Evolutionary conservation across 92 coral and sea anemone genomes (phyloP).

Genomic region (Siderastrea radians): DNA sequence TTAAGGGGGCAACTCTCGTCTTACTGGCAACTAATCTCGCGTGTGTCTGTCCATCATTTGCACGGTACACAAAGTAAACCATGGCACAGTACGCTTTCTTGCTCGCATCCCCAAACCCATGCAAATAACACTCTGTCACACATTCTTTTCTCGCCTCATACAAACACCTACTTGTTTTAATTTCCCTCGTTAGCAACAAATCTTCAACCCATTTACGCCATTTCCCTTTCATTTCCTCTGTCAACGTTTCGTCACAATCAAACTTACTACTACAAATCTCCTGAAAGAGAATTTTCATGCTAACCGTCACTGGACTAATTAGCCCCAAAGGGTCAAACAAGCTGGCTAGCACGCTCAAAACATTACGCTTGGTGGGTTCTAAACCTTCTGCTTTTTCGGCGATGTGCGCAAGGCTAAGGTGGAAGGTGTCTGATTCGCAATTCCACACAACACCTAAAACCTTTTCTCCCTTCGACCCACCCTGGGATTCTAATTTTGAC

Average conservation of each 20-base stretch:
- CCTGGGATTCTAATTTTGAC: background rate
- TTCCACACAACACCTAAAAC: constrained; percentile 63
- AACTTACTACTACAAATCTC: too few relatives aligned
- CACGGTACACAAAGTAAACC: too few relatives aligned
- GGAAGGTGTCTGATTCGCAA: constrained; percentile 47
- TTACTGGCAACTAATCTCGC: constrained; percentile 22
- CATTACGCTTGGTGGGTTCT: too few relatives aligned
- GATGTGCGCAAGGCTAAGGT: constrained; percentile 44
- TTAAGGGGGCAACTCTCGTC: constrained; percentile 37
- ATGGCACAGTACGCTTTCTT: too few relatives aligned
- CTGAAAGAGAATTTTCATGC: too few relatives aligned
- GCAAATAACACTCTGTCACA: constrained; percentile 29
- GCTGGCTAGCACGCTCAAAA: too few relatives aligned
- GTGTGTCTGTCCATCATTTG: constrained; percentile 2
- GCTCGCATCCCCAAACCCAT: too few relatives aligned
- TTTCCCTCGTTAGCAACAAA: constrained; percentile 37
- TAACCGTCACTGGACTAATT: too few relatives aligned
- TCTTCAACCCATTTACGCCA: constrained; percentile 47
- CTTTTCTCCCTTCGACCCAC: constrained; percentile 28
- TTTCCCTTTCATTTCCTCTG: too few relatives aligned
- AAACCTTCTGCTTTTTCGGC: background rate
- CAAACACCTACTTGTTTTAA: constrained; percentile 38
- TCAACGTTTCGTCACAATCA: too few relatives aligned
- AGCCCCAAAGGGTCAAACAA: too few relatives aligned
- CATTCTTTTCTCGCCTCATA: constrained; percentile 36